Base-by-base conservation (phyloP, 1,140 invertebrate genomes). In the Papilio glaucus region DNA sequence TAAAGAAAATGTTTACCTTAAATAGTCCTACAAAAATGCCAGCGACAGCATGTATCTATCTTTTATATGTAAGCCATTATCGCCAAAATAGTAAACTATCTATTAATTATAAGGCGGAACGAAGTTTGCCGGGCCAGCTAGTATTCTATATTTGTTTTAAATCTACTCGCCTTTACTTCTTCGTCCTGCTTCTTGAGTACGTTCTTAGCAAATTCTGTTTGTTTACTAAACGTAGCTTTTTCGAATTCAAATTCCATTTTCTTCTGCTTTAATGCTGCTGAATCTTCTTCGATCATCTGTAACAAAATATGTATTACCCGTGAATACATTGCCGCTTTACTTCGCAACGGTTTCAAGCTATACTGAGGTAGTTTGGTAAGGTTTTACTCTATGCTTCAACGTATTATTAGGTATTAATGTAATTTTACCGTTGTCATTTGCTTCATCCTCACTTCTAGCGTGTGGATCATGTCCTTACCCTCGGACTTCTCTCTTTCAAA, bases 191-290 rank as follows among this genome's bases (percentile, higher is more conserved):
- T 91, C 63, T 93, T 93, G 0, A 93, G 73, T n/a, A 91, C 72
- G 72, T 86, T 93, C 63, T 93, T 93, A 7, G 91, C 91, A 75
- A 91, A 89, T 77, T 93, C 92, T 0, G 89, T 93, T 80, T 93
- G 90, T 72, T 92, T 92, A 74, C 77, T 88, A 41, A 93, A 90
- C 4, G 86, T 90, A 10, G 92, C 89, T 49, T 90, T 93, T 75
- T 93, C 93, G 71, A 91, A 90, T 77, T 93, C 90, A 78, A 94
- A 90, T 69, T 93, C 90, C 88, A 91, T 89, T 81, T 82, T 89
- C 77, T 90, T 93, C 70, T 93, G 87, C 73, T 89, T 92, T 4
- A 93, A 73, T 15, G 76, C 67, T 13, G 79, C 71, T 29, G 88
- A 83, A 76, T 93, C 91, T 79, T 93, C 93, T 78, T 93, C 91